A percentile compares a stretch with the other conserved stretches of the same genome.
Conservation (phyloP, 2,113 vertebrate genomes). For the Toxostoma redivivum region DNA sequence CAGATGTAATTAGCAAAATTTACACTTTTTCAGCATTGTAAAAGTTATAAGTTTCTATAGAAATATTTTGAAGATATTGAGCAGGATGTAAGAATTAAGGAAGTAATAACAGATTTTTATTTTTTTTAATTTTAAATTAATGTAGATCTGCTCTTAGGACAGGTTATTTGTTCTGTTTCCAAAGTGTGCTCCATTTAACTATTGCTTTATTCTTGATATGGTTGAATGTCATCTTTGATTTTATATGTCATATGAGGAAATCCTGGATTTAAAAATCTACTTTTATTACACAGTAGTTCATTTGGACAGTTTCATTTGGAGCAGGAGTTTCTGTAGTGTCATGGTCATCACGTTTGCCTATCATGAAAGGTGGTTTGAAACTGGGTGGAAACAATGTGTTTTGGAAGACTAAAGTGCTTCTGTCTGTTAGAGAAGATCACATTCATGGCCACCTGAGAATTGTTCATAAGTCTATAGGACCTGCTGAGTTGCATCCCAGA, state of each 20-base stretch:
- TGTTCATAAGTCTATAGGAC: neutral
- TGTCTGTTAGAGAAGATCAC: neutral
- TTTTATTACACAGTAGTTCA: neutral
- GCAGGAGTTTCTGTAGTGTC: neutral
- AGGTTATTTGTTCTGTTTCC: neutral
- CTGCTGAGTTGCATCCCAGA: neutral
- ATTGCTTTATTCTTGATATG: neutral
- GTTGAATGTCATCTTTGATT: neutral
- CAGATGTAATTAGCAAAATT: neutral
- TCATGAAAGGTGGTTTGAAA: neutral
- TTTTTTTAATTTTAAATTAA: neutral
- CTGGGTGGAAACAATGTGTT: neutral
- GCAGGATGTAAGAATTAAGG: neutral
- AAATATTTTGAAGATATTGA: neutral
- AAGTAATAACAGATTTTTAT: neutral
- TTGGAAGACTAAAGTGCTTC: neutral
- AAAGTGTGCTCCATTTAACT: neutral
- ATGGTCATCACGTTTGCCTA: rapidly evolving
- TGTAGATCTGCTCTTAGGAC: neutral
- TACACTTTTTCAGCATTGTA: neutral
- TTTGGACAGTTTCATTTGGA: neutral
- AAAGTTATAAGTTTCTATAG: neutral
- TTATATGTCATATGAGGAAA: neutral
- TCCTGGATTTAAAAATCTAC: neutral
- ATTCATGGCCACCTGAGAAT: neutral